phyloP scores from a whole-genome alignment of 2,888 invertebrate species.

The Rhodophaea formosa region DNA sequence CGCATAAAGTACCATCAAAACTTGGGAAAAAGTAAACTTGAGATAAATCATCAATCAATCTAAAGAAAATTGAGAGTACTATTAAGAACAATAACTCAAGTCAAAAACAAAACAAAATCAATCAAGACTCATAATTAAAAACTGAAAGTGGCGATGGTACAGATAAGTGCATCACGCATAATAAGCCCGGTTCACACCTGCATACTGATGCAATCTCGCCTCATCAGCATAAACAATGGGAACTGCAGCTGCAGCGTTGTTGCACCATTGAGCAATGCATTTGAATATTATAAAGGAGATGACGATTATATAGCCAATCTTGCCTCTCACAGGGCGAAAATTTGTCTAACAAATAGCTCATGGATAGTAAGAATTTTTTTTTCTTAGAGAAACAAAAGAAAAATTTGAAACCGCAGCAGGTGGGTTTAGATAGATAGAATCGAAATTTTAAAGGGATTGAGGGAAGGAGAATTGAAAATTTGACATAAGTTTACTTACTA shows the following conservation, averaged over 20 bases:
- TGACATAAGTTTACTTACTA: no score
- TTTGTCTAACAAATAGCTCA: not conserved
- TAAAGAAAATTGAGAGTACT: not conserved
- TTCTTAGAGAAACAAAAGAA: no score
- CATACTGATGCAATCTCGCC: slow-evolving; percentile 40
- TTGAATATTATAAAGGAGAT: slow-evolving; percentile 5
- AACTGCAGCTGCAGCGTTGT: slow-evolving; percentile 7
- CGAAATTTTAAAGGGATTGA: no score
- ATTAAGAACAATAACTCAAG: not conserved
- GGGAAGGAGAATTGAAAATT: no score
- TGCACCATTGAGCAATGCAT: not conserved
- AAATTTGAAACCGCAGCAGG: no score
- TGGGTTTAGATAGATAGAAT: no score
- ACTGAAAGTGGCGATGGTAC: slow-evolving; percentile 6
- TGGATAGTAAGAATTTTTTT: not conserved
- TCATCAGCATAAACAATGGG: slow-evolving; percentile 43
- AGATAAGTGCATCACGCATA: slow-evolving; percentile 29
- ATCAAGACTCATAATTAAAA: slow-evolving; percentile 9
- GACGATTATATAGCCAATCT: not conserved
- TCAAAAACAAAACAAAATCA: not conserved
- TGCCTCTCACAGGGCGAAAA: not conserved
- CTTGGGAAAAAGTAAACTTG: no score
- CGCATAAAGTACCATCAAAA: no score
- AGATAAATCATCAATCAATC: no score
- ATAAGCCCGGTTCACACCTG: slow-evolving; percentile 41